Percentiles rank a stretch among this genome's conserved stretches.
phyloP scores from a whole-genome alignment of 1,140 invertebrate species.

The Zaprionus kolodkinae region DNA sequence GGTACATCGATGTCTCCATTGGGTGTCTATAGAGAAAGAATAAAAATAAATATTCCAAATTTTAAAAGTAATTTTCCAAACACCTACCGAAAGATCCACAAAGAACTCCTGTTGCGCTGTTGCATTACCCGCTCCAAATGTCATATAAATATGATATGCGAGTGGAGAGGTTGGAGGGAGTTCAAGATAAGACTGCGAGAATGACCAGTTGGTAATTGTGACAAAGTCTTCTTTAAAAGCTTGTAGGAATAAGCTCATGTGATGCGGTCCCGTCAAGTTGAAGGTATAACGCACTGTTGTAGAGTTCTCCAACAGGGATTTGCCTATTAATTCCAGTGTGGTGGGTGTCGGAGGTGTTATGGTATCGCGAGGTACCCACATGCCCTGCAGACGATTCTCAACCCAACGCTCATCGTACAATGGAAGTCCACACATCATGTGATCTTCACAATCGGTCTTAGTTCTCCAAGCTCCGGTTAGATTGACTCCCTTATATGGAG shows the following conservation, averaged over 20 bases:
- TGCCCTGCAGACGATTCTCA: slow-evolving; percentile 16
- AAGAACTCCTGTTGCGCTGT: slow-evolving; percentile 85
- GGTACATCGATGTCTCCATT: slow-evolving; percentile 42
- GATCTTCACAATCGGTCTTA: slow-evolving; percentile 86
- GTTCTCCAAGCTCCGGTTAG: slow-evolving; percentile 86
- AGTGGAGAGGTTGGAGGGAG: slow-evolving; percentile 9
- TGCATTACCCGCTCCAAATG: slow-evolving; percentile 76
- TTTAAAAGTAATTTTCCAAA: not conserved
- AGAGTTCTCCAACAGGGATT: slow-evolving; percentile 13
- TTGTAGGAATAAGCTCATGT: slow-evolving; percentile 17
- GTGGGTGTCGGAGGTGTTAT: slow-evolving; percentile 9
- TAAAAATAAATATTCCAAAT: slow-evolving; percentile 26
- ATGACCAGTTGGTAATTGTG: slow-evolving; percentile 28
- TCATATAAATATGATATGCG: slow-evolving; percentile 27
- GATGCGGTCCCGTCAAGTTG: slow-evolving; percentile 7
- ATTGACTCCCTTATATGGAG: slow-evolving; percentile 84
- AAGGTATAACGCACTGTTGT: slow-evolving; percentile 9
- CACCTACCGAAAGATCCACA: slow-evolving; percentile 76
- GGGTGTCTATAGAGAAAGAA: slow-evolving; percentile 82
- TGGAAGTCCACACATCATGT: slow-evolving; percentile 89
- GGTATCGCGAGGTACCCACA: slow-evolving; percentile 40
- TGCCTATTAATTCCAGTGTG: slow-evolving; percentile 12
- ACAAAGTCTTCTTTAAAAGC: slow-evolving; percentile 23
- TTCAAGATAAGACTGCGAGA: slow-evolving; percentile 18
- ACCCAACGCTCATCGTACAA: slow-evolving; percentile 86